These are phyloP conservation scores for Diloba caeruleocephala DNA, from an alignment of 2,888 invertebrate species.

Conservation along the genomic window DNA sequence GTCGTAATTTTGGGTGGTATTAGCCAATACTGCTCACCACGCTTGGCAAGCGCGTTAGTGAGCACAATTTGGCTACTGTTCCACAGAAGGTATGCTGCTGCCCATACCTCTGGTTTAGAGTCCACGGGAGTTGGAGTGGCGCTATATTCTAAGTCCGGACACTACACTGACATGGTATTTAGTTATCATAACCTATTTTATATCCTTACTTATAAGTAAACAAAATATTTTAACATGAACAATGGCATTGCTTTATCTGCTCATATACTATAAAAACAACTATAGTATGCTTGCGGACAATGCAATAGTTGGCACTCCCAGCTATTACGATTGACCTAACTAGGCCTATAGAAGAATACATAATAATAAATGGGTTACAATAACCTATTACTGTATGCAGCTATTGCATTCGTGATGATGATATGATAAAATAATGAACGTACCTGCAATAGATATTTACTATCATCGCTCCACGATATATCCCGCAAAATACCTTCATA, in stretches of 20 bases:
- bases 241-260: neutral
- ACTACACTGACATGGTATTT: too few relatives aligned
- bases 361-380: neutral
- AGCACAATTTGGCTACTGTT: too few relatives aligned
- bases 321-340: conserved; percentile 19
- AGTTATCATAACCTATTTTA: too few relatives aligned
- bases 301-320: conserved; percentile 48
- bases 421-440: conserved; percentile 5
- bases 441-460: conserved; percentile 86
- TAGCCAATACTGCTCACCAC: too few relatives aligned
- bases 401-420: neutral
- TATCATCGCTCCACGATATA: conserved; percentile 86
- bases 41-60: too few relatives aligned
- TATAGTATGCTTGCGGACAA: conserved; percentile 41
- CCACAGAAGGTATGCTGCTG: too few relatives aligned
- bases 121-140: too few relatives aligned
- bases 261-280: conserved; percentile 1
- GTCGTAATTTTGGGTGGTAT: too few relatives aligned
- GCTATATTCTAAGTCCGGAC: too few relatives aligned
- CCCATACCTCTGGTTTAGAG: too few relatives aligned
- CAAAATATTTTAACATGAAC: neutral
- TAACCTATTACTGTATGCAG: conserved; percentile 19
- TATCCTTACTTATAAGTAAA: too few relatives aligned
- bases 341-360: conserved; percentile 17
- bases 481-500: conserved; percentile 81